Conservation (phyloP, 2,797 vertebrate species). For the Sebastes matsubarae region DNA sequence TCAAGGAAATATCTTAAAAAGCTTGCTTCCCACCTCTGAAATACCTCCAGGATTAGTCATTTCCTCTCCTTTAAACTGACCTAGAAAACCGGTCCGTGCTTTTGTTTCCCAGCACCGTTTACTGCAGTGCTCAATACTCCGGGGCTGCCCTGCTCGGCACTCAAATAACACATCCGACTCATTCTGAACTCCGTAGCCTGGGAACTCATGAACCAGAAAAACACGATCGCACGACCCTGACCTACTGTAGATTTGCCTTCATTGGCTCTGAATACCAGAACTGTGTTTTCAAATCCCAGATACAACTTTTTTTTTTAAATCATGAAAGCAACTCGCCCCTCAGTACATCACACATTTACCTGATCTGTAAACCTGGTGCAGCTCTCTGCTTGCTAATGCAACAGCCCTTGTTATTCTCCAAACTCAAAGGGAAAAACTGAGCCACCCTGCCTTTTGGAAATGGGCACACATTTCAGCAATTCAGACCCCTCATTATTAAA, state of each 20-base stretch:
- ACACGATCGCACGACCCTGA: slow-evolving; percentile 39
- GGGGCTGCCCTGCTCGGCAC: slow-evolving; percentile 28
- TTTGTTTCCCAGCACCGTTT: slow-evolving; percentile 59
- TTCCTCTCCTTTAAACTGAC: slow-evolving; percentile 62
- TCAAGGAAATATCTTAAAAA: slow-evolving; percentile 47
- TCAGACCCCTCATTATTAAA: slow-evolving; percentile 45
- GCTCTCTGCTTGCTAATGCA: not conserved
- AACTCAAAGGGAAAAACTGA: slow-evolving; percentile 13
- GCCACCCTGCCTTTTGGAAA: slow-evolving; percentile 19
- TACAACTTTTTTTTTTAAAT: not conserved
- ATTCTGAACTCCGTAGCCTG: slow-evolving; percentile 41
- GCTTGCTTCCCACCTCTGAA: slow-evolving; percentile 47
- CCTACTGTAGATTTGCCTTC: slow-evolving; percentile 42
- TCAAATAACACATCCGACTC: slow-evolving; percentile 26
- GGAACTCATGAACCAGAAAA: slow-evolving; percentile 64
- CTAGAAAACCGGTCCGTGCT: slow-evolving; percentile 58
- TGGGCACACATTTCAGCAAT: slow-evolving; percentile 23
- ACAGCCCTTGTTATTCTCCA: slow-evolving; percentile 10
- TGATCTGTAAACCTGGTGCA: slow-evolving; percentile 12
- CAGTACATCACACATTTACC: slow-evolving; percentile 1
- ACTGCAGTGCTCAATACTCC: slow-evolving; percentile 37
- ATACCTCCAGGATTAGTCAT: slow-evolving; percentile 56
- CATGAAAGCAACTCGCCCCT: not conserved
- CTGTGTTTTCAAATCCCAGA: slow-evolving; percentile 16
- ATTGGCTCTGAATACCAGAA: slow-evolving; percentile 9